These are phyloP conservation scores for Drosophila ironensis DNA, from an alignment of 1,140 invertebrate species.

Conservation along the genomic window DNA sequence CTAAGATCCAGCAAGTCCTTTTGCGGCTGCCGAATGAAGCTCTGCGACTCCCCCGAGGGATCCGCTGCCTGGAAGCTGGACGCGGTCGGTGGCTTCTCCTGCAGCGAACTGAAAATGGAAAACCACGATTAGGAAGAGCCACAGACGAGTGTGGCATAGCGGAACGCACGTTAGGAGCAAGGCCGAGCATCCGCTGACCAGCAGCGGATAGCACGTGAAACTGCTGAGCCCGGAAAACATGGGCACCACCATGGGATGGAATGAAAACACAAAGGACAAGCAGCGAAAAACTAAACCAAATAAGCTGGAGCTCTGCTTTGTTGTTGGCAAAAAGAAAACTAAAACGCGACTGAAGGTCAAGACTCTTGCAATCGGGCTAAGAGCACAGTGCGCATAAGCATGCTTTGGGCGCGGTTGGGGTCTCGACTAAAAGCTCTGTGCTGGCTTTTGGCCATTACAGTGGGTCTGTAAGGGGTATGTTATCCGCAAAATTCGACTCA, in stretches of 20 bases:
- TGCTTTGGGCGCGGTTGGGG: slow-evolving; percentile 3
- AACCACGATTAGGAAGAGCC: not conserved
- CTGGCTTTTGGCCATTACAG: slow-evolving; percentile 12
- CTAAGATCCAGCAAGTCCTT: slow-evolving; percentile 38
- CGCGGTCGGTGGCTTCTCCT: slow-evolving; percentile 65
- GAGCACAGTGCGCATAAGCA: slow-evolving; percentile 45
- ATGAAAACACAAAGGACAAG: slow-evolving; percentile 52
- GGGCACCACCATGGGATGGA: slow-evolving; percentile 62
- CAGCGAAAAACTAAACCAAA: slow-evolving; percentile 42
- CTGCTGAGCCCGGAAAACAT: slow-evolving; percentile 78
- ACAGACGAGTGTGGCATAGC: too few relatives aligned
- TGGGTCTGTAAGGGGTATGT: too few relatives aligned
- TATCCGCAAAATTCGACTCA: slow-evolving; percentile 31
- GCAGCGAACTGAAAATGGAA: slow-evolving; percentile 51
- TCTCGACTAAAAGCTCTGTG: slow-evolving; percentile 31
- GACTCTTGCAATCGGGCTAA: not conserved
- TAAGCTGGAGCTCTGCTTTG: slow-evolving; percentile 28
- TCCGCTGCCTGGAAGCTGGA: slow-evolving; percentile 49
- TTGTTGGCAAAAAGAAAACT: slow-evolving; percentile 52
- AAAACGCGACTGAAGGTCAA: slow-evolving; percentile 74
- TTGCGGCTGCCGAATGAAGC: slow-evolving; percentile 66
- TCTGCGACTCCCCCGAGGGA: slow-evolving; percentile 51
- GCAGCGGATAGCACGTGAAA: slow-evolving; percentile 78
- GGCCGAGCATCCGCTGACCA: slow-evolving; percentile 78
- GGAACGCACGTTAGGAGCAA: slow-evolving; percentile 65